These are phyloP conservation scores for Augochlora pura DNA, from an alignment of 1,140 invertebrate genomes.

Conservation along the genomic window DNA sequence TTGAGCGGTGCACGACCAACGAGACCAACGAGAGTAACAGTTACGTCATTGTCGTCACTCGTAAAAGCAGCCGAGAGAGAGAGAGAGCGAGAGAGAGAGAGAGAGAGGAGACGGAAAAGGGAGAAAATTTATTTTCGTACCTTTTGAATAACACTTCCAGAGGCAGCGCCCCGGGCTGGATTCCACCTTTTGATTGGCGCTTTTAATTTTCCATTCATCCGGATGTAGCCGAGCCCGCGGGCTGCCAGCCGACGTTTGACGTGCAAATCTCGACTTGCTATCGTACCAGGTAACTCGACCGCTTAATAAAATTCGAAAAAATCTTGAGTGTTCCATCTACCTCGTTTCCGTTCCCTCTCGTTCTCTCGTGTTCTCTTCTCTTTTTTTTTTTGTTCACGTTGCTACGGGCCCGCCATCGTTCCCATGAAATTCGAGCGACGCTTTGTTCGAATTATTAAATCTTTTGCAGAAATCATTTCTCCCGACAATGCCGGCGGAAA, in stretches of 20 bases:
- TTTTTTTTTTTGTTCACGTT: too few species aligned
- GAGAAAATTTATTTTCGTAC: slow-evolving; percentile 56
- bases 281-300: slow-evolving; percentile 38
- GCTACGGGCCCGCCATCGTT: too few species aligned
- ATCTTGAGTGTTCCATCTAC: neutral
- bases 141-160: slow-evolving; percentile 57
- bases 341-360: neutral
- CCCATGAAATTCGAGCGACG: too few species aligned
- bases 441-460: too few species aligned
- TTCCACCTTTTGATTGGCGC: slow-evolving; percentile 66
- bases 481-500: neutral
- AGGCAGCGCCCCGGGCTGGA: slow-evolving; percentile 40
- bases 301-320: slow-evolving; percentile 42
- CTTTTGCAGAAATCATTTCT: too few species aligned
- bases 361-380: too few species aligned
- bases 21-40: slow-evolving; percentile 1
- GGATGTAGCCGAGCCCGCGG: slow-evolving; percentile 41
- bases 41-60: slow-evolving; percentile 22
- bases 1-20: neutral
- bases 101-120: slow-evolving; percentile 25
- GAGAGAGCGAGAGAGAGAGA: too few species aligned
- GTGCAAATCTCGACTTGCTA: slow-evolving; percentile 47
- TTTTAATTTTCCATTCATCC: slow-evolving; percentile 72
- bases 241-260: slow-evolving; percentile 53
- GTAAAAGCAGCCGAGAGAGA: slow-evolving; percentile 11